phyloP scores from a whole-genome alignment of 2,888 invertebrate genomes.

The Timandra comae region DNA sequence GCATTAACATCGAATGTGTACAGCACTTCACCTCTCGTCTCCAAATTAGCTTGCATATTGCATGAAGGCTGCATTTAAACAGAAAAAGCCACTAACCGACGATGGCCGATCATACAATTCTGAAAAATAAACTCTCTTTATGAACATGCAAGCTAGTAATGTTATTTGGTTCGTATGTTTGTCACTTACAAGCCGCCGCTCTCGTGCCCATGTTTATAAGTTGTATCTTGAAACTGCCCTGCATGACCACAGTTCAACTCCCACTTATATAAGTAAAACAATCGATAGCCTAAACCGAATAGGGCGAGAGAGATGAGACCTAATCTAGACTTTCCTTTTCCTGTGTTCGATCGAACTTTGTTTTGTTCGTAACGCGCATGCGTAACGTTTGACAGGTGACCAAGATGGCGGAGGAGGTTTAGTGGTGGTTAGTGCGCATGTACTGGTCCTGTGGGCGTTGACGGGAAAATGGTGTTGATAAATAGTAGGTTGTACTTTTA shows the following conservation, averaged over 20 bases:
- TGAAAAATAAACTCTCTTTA: constrained; percentile 70
- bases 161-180: constrained; percentile 14
- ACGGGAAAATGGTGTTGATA: too few species aligned
- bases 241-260: constrained; percentile 72
- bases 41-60: constrained; percentile 58
- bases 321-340: constrained; percentile 65
- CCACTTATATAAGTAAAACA: constrained; percentile 42
- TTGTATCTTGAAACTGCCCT: constrained; percentile 82
- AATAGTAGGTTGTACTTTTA: too few species aligned
- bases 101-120: constrained; percentile 51
- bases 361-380: constrained; percentile 33
- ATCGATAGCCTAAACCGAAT: constrained; percentile 48
- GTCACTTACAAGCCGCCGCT: constrained; percentile 91
- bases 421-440: constrained; percentile 6
- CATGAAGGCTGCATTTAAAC: constrained; percentile 61
- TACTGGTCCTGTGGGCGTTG: too few species aligned
- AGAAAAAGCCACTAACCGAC: constrained; percentile 68
- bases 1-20: constrained; percentile 18
- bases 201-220: constrained; percentile 93
- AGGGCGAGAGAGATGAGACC: constrained; percentile 69
- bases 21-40: constrained; percentile 67
- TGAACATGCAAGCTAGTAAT: constrained; percentile 56
- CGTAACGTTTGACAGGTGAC: constrained; percentile 15
- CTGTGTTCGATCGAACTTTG: constrained; percentile 40
- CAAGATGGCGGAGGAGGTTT: constrained; percentile 1